Evolutionary conservation across 2,113 vertebrate genomes (phyloP).

Genomic region (Sakesphorus luctuosus): DNA sequence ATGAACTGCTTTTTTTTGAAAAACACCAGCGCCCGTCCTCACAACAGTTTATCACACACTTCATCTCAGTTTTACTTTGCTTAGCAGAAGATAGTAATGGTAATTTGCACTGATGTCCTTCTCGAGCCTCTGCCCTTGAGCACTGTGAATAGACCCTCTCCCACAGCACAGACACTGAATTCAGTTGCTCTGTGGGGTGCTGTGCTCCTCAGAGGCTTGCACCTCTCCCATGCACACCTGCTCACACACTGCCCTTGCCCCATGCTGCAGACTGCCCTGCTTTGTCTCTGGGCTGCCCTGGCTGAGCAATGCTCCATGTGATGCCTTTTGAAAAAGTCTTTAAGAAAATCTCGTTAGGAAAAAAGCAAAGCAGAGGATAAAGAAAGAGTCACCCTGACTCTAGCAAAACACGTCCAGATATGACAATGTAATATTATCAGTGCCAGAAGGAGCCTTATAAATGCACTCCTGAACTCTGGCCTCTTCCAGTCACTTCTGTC

Average conservation of each 20-base stretch:
- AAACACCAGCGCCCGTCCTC: neutral
- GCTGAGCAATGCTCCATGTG: neutral
- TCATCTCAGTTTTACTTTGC: neutral
- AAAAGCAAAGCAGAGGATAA: neutral
- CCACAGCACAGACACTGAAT: neutral
- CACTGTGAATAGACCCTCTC: neutral
- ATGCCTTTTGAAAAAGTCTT: neutral
- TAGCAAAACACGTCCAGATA: neutral
- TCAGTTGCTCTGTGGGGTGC: neutral
- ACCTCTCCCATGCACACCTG: neutral
- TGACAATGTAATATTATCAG: slow-evolving; percentile 33
- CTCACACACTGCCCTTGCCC: accelerated
- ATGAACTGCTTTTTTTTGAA: neutral
- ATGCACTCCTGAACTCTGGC: slow-evolving; percentile 54
- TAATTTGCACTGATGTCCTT: neutral
- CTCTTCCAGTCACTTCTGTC: slow-evolving; percentile 49
- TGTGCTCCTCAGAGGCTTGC: neutral
- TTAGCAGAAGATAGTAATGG: neutral
- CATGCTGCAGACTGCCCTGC: neutral
- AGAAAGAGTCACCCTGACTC: neutral
- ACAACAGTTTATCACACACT: neutral
- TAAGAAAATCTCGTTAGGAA: neutral
- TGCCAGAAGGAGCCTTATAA: slow-evolving; percentile 48
- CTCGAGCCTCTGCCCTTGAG: neutral
- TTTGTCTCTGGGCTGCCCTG: neutral